Evolutionary conservation across 2,797 vertebrate genomes (phyloP).

Genomic region (Anabacerthia variegaticeps): DNA sequence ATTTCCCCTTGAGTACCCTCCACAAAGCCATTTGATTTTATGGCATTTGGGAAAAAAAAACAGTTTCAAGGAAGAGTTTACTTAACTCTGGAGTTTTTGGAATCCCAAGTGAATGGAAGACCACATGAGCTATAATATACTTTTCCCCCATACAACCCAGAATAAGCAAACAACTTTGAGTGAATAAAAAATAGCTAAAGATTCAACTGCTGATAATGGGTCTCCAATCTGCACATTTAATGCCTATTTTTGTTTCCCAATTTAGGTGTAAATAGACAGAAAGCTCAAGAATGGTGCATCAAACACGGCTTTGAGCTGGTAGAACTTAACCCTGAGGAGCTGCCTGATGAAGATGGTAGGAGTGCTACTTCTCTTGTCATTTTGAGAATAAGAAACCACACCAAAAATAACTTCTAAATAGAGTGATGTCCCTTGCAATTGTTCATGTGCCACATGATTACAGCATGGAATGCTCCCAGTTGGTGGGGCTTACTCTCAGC

Average conservation of each 20-base stretch:
- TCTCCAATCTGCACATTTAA: neutral
- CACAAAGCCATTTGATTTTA: neutral
- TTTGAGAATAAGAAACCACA: neutral
- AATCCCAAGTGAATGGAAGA: neutral
- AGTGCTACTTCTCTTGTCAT: neutral
- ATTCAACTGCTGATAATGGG: neutral
- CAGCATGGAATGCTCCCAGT: neutral
- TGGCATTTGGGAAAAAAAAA: neutral
- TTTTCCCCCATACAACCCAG: neutral
- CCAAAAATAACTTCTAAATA: neutral
- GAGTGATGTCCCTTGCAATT: neutral
- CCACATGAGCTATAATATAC: neutral
- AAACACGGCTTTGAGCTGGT: conserved; percentile 94
- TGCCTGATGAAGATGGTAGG: conserved; percentile 96
- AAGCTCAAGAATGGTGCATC: conserved; percentile 97
- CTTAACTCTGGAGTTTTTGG: neutral
- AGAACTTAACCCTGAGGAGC: conserved; percentile 90
- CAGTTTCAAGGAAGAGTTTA: neutral
- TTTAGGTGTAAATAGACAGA: conserved; percentile 88
- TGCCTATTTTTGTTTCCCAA: neutral
- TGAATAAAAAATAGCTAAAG: neutral
- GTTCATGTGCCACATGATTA: neutral
- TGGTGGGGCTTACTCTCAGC: neutral
- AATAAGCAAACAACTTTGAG: neutral
- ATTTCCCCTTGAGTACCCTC: neutral